Evolutionary conservation across 2,113 vertebrate genomes (phyloP), one percentile per base, ranked within the genome.

Genomic region (Boulengeromyrus knoepffleri): DNA sequence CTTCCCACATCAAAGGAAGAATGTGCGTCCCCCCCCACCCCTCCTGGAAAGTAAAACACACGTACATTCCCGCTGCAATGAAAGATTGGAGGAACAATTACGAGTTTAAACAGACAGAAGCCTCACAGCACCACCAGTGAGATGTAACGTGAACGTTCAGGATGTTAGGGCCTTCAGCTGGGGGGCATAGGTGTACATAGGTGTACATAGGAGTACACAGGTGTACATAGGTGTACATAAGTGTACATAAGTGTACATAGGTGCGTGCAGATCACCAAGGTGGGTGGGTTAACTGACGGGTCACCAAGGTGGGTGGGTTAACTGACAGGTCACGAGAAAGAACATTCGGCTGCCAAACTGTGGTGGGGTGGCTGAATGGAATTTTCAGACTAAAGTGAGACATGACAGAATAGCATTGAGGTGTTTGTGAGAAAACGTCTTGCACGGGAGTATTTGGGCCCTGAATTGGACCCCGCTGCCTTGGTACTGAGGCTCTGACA

Each of bases 21-120:
- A 89, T 91, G 94, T 93, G 92, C 91, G 95, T 95, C 92, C 91
- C 93, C 91, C 93, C 94, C 86, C 27, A 89, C 89, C 87, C 90
- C 36, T 42, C 31, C 36, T 36, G 31, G n/a, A 89, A 87, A 88
- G 95, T 95, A 95, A 96, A 93, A 94, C 5, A 87, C 42, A 49
- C 21, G 19, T 49, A 85, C 15, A 85, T 49, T 85, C 74, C 12
- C 74, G 6, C 36, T 39, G 36, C 36, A 80, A 80, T 42, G 36
- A 80, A 80, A 80, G 36, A 80, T 42, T 80, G 0, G 74, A 80
- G 36, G 36, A 80, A 42, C 74, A 80, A 80, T 42, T 80, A 80
- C 4, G 15, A 80, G 74, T 80, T 42, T 80, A 80, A 80, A 80
- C 74, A 42, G 15, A 42, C 6, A 42, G 74, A 80, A 39, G 13